Evolutionary conservation across 2,888 invertebrate species (phyloP).

Genomic region (Thelaira solivaga): DNA sequence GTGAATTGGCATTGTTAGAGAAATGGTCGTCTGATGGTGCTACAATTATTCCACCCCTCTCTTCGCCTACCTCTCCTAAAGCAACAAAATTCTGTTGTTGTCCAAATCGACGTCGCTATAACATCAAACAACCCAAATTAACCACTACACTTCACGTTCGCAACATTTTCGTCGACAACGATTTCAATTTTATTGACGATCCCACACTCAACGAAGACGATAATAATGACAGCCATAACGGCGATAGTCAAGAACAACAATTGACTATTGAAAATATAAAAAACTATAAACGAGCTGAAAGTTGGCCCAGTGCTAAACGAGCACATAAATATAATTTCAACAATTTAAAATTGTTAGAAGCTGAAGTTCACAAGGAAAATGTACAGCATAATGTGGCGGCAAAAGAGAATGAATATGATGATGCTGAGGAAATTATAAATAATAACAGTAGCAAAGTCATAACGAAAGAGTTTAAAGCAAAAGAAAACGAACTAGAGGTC

Average conservation of each 20-base stretch:
- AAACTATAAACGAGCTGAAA: slow-evolving; percentile 56
- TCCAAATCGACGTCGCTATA: slow-evolving; percentile 73
- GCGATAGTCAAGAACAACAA: slow-evolving; percentile 40
- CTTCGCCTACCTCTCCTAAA: slow-evolving; percentile 73
- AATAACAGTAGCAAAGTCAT: slow-evolving; percentile 67
- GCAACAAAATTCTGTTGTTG: slow-evolving; percentile 73
- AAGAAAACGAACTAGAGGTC: slow-evolving; percentile 55
- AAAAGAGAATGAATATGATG: slow-evolving; percentile 41
- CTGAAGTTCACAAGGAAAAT: slow-evolving; percentile 50
- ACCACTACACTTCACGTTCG: slow-evolving; percentile 69
- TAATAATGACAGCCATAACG: slow-evolving; percentile 26
- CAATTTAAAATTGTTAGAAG: slow-evolving; percentile 24
- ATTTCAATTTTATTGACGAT: slow-evolving; percentile 74
- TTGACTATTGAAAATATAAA: slow-evolving; percentile 38
- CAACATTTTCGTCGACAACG: slow-evolving; percentile 72
- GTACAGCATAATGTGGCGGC: slow-evolving; percentile 30
- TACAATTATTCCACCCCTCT: slow-evolving; percentile 68
- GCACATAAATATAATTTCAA: slow-evolving; percentile 35
- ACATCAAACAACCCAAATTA: slow-evolving; percentile 70
- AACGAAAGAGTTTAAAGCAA: slow-evolving; percentile 51
- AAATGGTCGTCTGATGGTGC: slow-evolving; percentile 75
- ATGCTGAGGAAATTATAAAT: slow-evolving; percentile 54
- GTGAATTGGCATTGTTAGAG: slow-evolving; percentile 74
- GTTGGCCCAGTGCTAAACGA: slow-evolving; percentile 59
- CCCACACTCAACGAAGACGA: slow-evolving; percentile 66